Conservation (phyloP, 2,113 vertebrate genomes). For the Podilymbus podiceps region DNA sequence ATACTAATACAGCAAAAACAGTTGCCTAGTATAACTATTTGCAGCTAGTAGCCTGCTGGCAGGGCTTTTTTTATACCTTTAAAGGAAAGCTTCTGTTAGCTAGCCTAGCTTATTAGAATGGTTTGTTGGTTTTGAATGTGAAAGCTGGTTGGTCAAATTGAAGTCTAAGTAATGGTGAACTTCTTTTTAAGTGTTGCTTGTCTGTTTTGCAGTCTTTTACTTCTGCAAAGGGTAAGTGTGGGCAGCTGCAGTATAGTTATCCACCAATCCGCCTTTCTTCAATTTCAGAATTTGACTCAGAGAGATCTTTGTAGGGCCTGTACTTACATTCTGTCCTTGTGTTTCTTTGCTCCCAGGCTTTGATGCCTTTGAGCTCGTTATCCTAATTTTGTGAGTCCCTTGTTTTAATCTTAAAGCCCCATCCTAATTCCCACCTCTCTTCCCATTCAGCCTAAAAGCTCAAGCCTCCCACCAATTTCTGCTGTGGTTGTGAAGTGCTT, state of each 20-base stretch:
- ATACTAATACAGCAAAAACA: background rate
- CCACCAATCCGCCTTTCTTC: background rate
- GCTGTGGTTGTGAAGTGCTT: background rate
- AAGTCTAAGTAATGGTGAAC: background rate
- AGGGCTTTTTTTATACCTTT: background rate
- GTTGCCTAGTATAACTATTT: background rate
- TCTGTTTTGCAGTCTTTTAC: background rate
- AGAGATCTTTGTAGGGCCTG: background rate
- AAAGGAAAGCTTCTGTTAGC: background rate
- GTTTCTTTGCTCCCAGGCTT: background rate
- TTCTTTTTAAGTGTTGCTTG: background rate
- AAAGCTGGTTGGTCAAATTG: background rate
- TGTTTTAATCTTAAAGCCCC: background rate
- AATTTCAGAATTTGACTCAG: background rate
- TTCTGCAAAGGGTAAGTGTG: background rate
- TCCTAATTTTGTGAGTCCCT: background rate
- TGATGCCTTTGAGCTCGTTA: background rate
- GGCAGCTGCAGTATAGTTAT: background rate
- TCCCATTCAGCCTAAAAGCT: background rate
- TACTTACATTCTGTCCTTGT: background rate
- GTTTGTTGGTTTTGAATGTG: background rate
- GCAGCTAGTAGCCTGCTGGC: background rate
- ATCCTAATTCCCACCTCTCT: background rate
- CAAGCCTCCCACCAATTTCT: background rate
- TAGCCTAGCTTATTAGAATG: background rate